A percentile compares a stretch with the other conserved stretches of the same genome.
Evolutionary conservation across 1,140 invertebrate genomes (phyloP).

Genomic region (Lordiphosa stackelbergi): DNA sequence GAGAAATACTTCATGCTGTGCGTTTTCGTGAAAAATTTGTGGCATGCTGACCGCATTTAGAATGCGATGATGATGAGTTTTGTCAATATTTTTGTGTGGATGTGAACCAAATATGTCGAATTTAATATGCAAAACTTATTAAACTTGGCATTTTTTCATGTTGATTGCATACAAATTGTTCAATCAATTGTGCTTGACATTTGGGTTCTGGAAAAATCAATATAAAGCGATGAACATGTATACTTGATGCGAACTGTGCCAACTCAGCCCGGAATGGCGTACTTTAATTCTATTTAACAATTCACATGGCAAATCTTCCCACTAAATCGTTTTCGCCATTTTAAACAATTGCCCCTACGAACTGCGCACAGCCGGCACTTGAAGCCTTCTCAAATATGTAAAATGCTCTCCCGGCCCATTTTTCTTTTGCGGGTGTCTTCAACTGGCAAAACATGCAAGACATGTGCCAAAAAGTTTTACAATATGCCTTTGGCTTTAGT

Average conservation of each 20-base stretch:
- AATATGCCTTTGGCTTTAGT: slow-evolving; percentile 57
- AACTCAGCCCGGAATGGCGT: background rate
- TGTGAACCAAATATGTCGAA: slow-evolving; percentile 32
- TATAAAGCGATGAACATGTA: no score
- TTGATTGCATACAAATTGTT: background rate
- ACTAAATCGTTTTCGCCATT: slow-evolving; percentile 44
- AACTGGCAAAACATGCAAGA: slow-evolving; percentile 60
- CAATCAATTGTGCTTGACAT: background rate
- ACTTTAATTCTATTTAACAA: slow-evolving; percentile 1
- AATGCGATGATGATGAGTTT: slow-evolving; percentile 34
- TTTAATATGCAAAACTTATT: slow-evolving; percentile 67
- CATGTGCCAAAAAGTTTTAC: slow-evolving; percentile 73
- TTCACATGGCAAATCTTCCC: slow-evolving; percentile 1
- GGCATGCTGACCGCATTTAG: slow-evolving; percentile 43
- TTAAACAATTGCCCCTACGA: slow-evolving; percentile 43
- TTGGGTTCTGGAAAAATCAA: no score
- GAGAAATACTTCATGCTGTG: slow-evolving; percentile 45
- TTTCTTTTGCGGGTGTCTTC: slow-evolving; percentile 10
- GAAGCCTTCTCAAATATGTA: slow-evolving; percentile 16
- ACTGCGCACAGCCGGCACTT: slow-evolving; percentile 16
- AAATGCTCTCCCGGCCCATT: slow-evolving; percentile 37
- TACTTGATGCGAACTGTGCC: no score
- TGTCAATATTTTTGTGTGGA: slow-evolving; percentile 14
- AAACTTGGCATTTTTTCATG: slow-evolving; percentile 26
- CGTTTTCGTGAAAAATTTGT: slow-evolving; percentile 29